Evolutionary conservation across 2,888 invertebrate genomes (phyloP).

Genomic region (Pollenia labialis): DNA sequence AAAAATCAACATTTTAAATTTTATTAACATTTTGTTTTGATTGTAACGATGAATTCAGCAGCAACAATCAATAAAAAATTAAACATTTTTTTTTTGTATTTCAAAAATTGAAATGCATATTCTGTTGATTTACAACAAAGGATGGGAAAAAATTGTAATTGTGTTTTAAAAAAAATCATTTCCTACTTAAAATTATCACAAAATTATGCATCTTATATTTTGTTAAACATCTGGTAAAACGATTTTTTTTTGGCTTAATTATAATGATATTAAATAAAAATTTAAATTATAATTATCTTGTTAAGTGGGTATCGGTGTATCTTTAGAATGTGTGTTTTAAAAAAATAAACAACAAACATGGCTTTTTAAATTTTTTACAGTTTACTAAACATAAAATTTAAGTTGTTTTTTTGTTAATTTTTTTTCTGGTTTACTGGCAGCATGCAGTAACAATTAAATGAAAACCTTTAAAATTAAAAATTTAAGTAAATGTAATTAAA

Average conservation of each 20-base stretch:
- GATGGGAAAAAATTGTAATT: conserved; percentile 51
- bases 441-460: conserved; percentile 7
- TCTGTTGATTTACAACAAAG: background rate
- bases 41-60: background rate
- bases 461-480: conserved; percentile 28
- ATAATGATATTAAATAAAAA: conserved; percentile 30
- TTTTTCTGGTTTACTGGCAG: background rate
- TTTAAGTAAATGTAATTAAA: conserved; percentile 16
- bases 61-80: background rate
- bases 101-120: background rate
- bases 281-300: conserved; percentile 31
- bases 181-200: conserved; percentile 51
- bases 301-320: background rate
- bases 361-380: conserved; percentile 13
- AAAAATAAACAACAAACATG: conserved; percentile 20
- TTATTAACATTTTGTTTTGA: background rate
- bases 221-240: background rate
- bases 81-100: background rate
- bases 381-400: conserved; percentile 31
- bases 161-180: conserved; percentile 33
- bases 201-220: conserved; percentile 40
- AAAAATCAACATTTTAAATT: background rate
- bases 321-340: background rate
- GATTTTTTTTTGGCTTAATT: conserved; percentile 33
- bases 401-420: conserved; percentile 2